Evolutionary conservation across 2,888 invertebrate species (phyloP).

Genomic region (Endomychus coccineus): DNA sequence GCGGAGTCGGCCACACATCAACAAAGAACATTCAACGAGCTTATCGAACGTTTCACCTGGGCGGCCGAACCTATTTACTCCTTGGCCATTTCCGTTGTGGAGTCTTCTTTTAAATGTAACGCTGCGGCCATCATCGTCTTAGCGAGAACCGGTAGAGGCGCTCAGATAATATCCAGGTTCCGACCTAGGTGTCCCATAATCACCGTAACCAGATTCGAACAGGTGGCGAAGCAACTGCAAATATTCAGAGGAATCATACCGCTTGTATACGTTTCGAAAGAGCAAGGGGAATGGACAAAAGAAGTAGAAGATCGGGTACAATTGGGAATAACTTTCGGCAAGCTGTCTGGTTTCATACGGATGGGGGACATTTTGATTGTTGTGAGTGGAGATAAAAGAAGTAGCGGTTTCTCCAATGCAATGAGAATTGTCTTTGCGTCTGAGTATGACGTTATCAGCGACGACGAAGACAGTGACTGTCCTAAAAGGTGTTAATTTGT

Average conservation of each 20-base stretch:
- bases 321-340: slow-evolving; percentile 54
- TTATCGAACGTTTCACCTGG: slow-evolving; percentile 38
- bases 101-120: slow-evolving; percentile 61
- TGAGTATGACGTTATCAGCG: slow-evolving; percentile 24
- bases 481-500: no score
- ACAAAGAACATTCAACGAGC: slow-evolving; percentile 57
- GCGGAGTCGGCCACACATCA: slow-evolving; percentile 81
- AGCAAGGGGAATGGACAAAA: slow-evolving; percentile 47
- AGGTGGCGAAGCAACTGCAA: slow-evolving; percentile 61
- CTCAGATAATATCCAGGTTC: slow-evolving; percentile 60
- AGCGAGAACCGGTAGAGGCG: slow-evolving; percentile 66
- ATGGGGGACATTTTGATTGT: slow-evolving; percentile 63
- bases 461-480: slow-evolving; percentile 4
- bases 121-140: slow-evolving; percentile 71
- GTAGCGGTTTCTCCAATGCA: slow-evolving; percentile 62
- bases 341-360: slow-evolving; percentile 55
- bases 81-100: slow-evolving; percentile 64
- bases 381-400: slow-evolving; percentile 64
- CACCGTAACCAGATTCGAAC: slow-evolving; percentile 61
- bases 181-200: slow-evolving; percentile 68
- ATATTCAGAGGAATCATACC: slow-evolving; percentile 50
- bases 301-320: slow-evolving; percentile 56
- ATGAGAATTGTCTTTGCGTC: slow-evolving; percentile 56
- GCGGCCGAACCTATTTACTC: slow-evolving; percentile 73
- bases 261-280: slow-evolving; percentile 47